phyloP scores from a whole-genome alignment of 2,888 invertebrate genomes.

The Noctua janthina region DNA sequence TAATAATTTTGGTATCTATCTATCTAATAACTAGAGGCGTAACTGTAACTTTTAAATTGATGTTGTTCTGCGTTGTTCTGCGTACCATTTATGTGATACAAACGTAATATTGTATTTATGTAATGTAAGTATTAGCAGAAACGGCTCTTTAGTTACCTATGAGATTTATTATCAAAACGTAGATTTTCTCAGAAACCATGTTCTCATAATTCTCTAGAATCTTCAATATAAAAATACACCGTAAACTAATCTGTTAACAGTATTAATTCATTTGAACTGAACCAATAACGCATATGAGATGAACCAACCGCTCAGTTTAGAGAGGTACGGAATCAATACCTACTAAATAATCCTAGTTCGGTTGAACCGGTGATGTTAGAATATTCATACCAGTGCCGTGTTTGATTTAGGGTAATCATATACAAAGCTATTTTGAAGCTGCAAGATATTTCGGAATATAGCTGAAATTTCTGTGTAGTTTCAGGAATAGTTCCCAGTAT shows the following conservation, averaged over 20 bases:
- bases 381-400: constrained; percentile 51
- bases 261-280: constrained; percentile 32
- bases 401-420: constrained; percentile 34
- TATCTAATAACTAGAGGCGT: background rate
- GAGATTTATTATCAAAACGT: background rate
- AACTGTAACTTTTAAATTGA: background rate
- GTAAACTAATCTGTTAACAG: constrained; percentile 13
- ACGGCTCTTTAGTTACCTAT: background rate
- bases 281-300: constrained; percentile 36
- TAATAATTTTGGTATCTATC: no score
- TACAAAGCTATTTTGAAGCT: constrained; percentile 36
- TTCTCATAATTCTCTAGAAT: background rate
- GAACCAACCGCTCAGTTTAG: constrained; percentile 29
- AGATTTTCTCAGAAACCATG: background rate
- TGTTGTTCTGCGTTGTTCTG: no score
- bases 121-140: background rate
- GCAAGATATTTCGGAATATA: constrained; percentile 17
- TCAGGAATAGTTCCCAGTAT: background rate
- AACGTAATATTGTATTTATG: background rate
- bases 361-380: constrained; percentile 35
- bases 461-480: constrained; percentile 2
- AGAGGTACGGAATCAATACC: constrained; percentile 50
- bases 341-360: constrained; percentile 39
- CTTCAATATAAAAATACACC: constrained; percentile 3
- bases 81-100: background rate